These are phyloP conservation scores for Sula dactylatra DNA, from an alignment of 2,113 vertebrate genomes.

Conservation along the genomic window DNA sequence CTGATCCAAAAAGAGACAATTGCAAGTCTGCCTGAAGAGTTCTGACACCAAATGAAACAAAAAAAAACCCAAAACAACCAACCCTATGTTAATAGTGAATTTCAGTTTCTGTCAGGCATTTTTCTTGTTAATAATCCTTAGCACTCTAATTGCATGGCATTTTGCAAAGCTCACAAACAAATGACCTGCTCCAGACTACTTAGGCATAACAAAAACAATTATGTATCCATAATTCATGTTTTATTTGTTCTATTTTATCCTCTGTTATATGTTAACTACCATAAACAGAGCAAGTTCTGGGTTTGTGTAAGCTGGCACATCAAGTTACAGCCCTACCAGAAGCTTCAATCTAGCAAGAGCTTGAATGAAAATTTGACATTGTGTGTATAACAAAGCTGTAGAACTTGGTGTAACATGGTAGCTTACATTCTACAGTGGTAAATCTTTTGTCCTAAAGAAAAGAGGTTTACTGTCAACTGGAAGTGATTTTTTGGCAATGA, in stretches of 20 bases:
- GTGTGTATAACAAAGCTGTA: background rate
- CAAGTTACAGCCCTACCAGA: background rate
- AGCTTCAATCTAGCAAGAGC: background rate
- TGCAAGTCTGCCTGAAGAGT: background rate
- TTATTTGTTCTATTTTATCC: background rate
- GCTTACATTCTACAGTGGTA: background rate
- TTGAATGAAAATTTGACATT: background rate
- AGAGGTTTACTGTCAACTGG: background rate
- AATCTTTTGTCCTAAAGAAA: background rate
- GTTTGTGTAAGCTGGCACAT: background rate
- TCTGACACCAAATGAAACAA: background rate
- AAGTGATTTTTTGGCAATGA: background rate
- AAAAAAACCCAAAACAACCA: background rate
- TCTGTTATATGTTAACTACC: background rate
- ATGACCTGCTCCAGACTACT: background rate
- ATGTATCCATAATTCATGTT: background rate
- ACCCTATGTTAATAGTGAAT: background rate
- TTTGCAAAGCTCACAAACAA: background rate
- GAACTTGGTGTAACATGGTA: background rate
- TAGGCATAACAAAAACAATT: background rate
- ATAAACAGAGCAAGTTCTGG: background rate
- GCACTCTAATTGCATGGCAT: background rate
- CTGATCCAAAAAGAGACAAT: background rate
- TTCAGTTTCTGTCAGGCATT: background rate
- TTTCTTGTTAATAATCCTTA: background rate